Percentiles rank a stretch among this genome's conserved stretches.
These are phyloP conservation scores for Neoarius graeffei DNA, from an alignment of 2,113 vertebrate species.

Conservation along the genomic window DNA sequence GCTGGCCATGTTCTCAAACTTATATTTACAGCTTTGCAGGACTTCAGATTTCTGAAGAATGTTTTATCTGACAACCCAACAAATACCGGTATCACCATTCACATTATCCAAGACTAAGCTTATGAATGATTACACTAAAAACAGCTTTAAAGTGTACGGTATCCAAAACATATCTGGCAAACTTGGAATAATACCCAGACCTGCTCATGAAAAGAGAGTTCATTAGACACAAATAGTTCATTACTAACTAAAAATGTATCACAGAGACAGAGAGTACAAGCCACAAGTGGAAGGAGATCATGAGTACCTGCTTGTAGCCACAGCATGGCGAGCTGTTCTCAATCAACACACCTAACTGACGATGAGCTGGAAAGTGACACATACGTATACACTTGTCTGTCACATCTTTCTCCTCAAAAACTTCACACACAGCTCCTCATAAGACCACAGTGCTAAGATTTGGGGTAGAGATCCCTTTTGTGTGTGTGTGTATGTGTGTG, in stretches of 20 bases:
- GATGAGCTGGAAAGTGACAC: constrained; percentile 55
- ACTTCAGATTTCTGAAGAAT: neutral
- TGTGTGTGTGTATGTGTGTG: constrained; percentile 55
- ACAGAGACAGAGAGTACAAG: constrained; percentile 21
- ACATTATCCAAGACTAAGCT: neutral
- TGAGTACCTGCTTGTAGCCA: constrained; percentile 79
- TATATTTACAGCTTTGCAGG: neutral
- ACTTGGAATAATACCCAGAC: neutral
- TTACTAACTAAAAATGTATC: neutral
- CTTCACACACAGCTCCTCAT: constrained; percentile 50
- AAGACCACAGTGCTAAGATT: constrained; percentile 50
- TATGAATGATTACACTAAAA: neutral
- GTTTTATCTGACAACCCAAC: neutral
- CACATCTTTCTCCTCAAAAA: constrained; percentile 64
- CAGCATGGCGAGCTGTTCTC: constrained; percentile 73
- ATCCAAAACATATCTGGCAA: neutral
- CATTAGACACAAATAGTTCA: neutral
- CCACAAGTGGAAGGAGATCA: constrained; percentile 31
- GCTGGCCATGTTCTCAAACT: neutral
- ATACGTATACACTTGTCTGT: constrained; percentile 65
- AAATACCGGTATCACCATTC: neutral
- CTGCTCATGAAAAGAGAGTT: neutral
- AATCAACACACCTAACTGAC: constrained; percentile 68
- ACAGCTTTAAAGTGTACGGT: neutral
- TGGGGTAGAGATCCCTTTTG: constrained; percentile 23